Base-by-base conservation (phyloP, 2,888 invertebrate genomes). In the Dryocosmus kuriphilus region DNA sequence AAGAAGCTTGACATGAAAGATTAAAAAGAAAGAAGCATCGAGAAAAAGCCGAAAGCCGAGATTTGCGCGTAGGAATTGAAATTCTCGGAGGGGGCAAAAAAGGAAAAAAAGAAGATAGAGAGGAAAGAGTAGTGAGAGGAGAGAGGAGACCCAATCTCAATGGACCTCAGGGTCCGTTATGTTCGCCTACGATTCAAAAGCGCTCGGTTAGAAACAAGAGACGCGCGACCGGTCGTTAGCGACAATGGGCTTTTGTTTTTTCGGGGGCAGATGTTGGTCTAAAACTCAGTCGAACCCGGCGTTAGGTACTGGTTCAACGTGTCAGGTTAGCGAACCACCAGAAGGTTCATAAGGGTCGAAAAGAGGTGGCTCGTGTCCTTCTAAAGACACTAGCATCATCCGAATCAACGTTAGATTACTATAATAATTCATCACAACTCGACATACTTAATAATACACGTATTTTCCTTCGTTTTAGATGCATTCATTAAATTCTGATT, bases 191-290 rank as follows among this genome's bases (percentile, higher is more conserved):
- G 91, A 91, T 90, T 91, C 86, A 91, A 91, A 91, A 90, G 90
- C 91, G 89, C 91, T 91, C 90, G 90, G 88, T 90, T 90, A 91
- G 91, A 91, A 91, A 91, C 91, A 90, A 91, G 91, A 91, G 91
- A 91, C 90, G 90, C 87, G 88, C 89, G 90, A 88, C 90, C 90
- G 91, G 91, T 91, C 90, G 91, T 91, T 91, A 91, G 90, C 89
- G 89, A 91, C 91, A 91, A 91, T 91, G 84, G 91, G 89, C 91
- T 91, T 91, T 91, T 91, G 91, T 91, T 91, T 91, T 91, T 91
- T 91, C 91, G 91, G 90, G 89, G 90, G 90, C 91, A 91, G 91
- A 91, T 91, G 91, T 91, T 90, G 88, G 86, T 83, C 85, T 85
- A 83, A 85, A 85, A 87, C 86, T 84, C 84, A 83, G 82, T 80